Evolutionary conservation across 2,797 vertebrate genomes (phyloP), one percentile per base, ranked within the genome.

Genomic region (Dendrocincla tyrannina): DNA sequence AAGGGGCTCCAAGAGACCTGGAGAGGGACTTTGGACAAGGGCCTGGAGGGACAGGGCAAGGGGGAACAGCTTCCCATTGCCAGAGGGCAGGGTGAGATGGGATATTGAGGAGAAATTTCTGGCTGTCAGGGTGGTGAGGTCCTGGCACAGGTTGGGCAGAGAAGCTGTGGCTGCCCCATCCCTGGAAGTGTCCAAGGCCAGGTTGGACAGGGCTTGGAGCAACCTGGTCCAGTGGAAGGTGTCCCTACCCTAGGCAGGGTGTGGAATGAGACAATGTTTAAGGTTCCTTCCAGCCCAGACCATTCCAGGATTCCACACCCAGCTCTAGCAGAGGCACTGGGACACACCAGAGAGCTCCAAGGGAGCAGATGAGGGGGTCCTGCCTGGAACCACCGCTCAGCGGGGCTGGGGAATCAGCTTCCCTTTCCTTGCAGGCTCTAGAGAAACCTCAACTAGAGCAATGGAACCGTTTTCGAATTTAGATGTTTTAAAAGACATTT

Each of bases 311-410:
- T 18, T 63, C 35, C 47, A 2, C 4, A 32, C 9, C 17, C 42
- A 6, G 9, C 17, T 3, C 35, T 2, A 3, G 56, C 80, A 44
- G 72, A 82, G 58, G 52, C 13, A 2, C 2, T 14, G 14, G 2
- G 69, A 13, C 2, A 0, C 0, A 0, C 2, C 46, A 24, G 72
- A 2, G 0, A 5, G 27, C 16, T 39, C n/a, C 4, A 0, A 25
- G 13, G 1, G 4, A 47, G 55, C 52, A 37, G 72, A 5, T 0
- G 1, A 1, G 37, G 30, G 30, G 62, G 30, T 55, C 13, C 55
- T 33, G n/a, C 5, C 23, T 3, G 39, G 22, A 37, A 8, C 6
- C 20, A 32, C 30, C 20, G 20, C 52, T 22, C 10, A 2, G 6
- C 0, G 2, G 2, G 17, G 47, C 67, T 12, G 56, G 28, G 27